These are phyloP conservation scores for Caenorhabditis tropicalis DNA, from an alignment of 1,140 invertebrate species.

Conservation along the genomic window DNA sequence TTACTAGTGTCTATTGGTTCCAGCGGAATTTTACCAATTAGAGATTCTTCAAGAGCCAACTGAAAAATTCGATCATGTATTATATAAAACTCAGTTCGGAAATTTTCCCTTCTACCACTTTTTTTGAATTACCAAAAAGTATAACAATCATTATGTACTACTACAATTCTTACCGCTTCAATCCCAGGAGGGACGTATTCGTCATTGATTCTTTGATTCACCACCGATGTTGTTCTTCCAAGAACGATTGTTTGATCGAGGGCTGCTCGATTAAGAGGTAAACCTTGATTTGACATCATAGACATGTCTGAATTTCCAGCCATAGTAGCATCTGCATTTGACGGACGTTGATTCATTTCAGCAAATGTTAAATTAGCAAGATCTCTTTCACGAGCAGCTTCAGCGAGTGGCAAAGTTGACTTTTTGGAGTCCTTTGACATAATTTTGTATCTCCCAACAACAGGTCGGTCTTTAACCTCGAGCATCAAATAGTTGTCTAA, in stretches of 20 bases:
- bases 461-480: conserved; percentile 12
- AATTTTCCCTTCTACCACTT: too few species aligned
- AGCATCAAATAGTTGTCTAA: conserved; percentile 28
- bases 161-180: neutral
- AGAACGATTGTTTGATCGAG: neutral
- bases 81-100: too few species aligned
- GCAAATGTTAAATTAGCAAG: conserved; percentile 3
- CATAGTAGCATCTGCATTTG: neutral
- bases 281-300: conserved; percentile 8
- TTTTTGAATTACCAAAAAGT: too few species aligned
- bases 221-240: neutral
- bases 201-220: neutral
- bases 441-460: conserved; percentile 23
- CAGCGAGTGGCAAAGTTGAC: neutral
- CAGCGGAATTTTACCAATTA: neutral
- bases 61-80: neutral
- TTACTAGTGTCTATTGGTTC: neutral
- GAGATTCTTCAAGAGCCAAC: neutral
- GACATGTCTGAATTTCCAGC: conserved; percentile 3
- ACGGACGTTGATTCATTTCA: neutral
- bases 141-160: too few species aligned
- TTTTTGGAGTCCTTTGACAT: conserved; percentile 2
- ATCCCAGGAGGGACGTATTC: neutral
- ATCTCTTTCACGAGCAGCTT: conserved; percentile 2
- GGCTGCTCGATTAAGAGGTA: neutral